Evolutionary conservation across 2,797 vertebrate genomes (phyloP), one percentile per base, ranked within the genome.

Genomic region (Falco berigora): DNA sequence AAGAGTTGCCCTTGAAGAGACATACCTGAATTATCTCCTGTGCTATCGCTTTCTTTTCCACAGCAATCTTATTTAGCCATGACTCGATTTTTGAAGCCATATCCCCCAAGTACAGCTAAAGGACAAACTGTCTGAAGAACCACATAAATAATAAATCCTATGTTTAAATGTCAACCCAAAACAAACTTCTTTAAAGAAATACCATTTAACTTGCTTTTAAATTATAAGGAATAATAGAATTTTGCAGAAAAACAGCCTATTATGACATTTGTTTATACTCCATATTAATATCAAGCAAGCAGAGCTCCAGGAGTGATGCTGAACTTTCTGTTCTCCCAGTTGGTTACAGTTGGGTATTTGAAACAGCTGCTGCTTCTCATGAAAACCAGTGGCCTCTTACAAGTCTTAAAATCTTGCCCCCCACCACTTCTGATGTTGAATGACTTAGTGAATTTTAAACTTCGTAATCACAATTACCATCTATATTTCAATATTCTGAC

Each of bases 141-240:
- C 32, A 36, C 44, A 71, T 67, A 53, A 77, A 91, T 93, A 91
- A 73, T 80, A 90, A 88, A 92, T 34, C 73, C 63, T 87, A 74
- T 24, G 34, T 96, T 92, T 88, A 96, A 97, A 96, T 94, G 66
- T 80, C 86, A 96, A 69, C 10, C 47, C 46, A 68, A 91, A 96
- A 87, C 34, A 94, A 85, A 93, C 12, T 10, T 56, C 28, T 87
- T 78, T 63, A 87, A 90, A 88, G 55, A 53, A 92, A 94, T 75
- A 88, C 19, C 14, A 68, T 92, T 94, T 97, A 12, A 40, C 15
- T 63, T 91, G 19, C 53, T 94, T 92, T 91, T 72, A 92, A 95
- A 88, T 38, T 86, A 49, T 61, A 87, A 87, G 9, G 12, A 74
- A 42, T 96, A 87, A 86, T 59, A 86, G 64, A 91, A 86, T 79